Evolutionary conservation across 1,140 invertebrate genomes (phyloP).

Genomic region (Sycobia sp.): DNA sequence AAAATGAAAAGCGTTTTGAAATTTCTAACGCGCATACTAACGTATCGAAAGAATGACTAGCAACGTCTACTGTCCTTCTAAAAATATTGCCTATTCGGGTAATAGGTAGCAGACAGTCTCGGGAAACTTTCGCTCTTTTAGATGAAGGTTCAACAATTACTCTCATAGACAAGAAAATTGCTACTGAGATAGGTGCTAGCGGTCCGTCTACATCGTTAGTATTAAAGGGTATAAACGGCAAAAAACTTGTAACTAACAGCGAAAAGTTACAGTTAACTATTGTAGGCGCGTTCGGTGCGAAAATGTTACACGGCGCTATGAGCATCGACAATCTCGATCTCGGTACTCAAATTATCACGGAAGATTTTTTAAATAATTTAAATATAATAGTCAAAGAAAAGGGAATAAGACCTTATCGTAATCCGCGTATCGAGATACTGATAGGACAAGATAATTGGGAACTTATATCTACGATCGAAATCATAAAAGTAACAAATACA

Average conservation of each 20-base stretch:
- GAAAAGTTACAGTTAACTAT: neutral
- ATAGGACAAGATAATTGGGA: conserved; percentile 14
- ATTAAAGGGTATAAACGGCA: neutral
- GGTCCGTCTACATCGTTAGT: no score
- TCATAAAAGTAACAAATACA: no score
- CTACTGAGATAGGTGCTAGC: neutral
- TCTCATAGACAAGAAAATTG: neutral
- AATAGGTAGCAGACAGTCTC: neutral
- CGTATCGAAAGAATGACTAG: no score
- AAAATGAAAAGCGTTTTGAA: neutral
- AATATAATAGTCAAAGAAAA: neutral
- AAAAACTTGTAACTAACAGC: neutral
- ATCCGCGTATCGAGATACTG: no score
- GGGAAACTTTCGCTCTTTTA: neutral
- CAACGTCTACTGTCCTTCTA: no score
- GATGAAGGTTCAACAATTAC: conserved; percentile 1
- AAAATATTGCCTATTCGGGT: neutral
- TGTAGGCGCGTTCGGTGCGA: neutral
- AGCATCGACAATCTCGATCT: neutral
- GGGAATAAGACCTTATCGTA: no score
- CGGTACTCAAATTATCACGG: neutral
- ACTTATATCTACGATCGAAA: neutral
- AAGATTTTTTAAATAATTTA: no score
- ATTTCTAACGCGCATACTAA: neutral
- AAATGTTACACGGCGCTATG: neutral